Evolutionary conservation across 1,140 invertebrate genomes (phyloP), one percentile per base, ranked within the genome.

Genomic region (Eupeodes corollae): DNA sequence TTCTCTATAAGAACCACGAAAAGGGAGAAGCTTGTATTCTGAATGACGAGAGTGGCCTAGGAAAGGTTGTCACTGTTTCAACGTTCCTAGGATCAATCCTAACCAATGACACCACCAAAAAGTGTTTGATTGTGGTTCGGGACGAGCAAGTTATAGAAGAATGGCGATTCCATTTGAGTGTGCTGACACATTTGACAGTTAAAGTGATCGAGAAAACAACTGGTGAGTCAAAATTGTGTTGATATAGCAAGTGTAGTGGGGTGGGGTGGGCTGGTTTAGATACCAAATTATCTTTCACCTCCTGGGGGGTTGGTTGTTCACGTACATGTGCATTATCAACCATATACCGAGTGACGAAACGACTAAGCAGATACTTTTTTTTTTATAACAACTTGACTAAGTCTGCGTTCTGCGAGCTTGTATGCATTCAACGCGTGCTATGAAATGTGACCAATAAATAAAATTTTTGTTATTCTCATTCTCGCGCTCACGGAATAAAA

Each of bases 1-100:
- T 63, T 42, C 47, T 67, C 0, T 54, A 63, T 44, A 55, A 59
- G 5, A 59, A 53, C 33, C 55, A 64, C 26, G 45, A 37, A 15
- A 63, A 56, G 42, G 43, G 53, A 14, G 59, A 67, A 33, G 62
- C 58, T 38, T 54, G 61, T 43, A 50, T 67, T 35, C 51, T 61
- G 1, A 67, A 67, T 38, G 63, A 67, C 47, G 63, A 67, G 44
- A 64, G 59, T 39, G 63, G 63, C 0, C 47, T 67, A 44, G 63
- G 63, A 0, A 67, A 67, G 44, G 16, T 26, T 35, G 59, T 56
- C 0, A 42, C 59, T 2, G 47, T 61, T 18, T 48, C 45, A 10
- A 59, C 56, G 8, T 43, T 67, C 3, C 44, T 67, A 6, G 59
- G 49, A 45, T 58, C 53, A 12, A 18, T 43, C 8, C 21, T 43